Base-by-base conservation (phyloP, 2,797 vertebrate genomes). In the Melanotaenia boesemani region DNA sequence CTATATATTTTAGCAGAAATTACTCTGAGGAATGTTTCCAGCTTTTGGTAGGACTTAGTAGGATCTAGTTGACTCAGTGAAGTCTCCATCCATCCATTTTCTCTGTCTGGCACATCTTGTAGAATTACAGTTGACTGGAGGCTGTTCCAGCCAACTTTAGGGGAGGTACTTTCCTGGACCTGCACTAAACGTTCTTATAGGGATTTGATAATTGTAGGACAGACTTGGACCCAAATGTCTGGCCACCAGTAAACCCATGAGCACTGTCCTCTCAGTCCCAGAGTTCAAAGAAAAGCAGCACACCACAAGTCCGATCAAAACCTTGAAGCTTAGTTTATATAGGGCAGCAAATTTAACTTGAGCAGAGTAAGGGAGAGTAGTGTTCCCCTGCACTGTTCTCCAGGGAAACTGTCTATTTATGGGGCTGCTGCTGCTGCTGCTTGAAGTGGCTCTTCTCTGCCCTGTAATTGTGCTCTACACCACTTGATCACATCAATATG, bases 351-450 rank as follows among this genome's bases (percentile, higher is more conserved):
- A 78, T 90, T 86, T 90, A 88, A 91, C 77, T 88, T 79, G 78
- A 58, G 76, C 76, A 74, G 80, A 73, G 67, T 50, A 82, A 78
- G 84, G 74, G 85, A 83, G 80, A 81, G 68, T 22, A 82, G 68
- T 78, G 63, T 91, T 81, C 87, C 88, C 91, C 82, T 90, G 90
- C 86, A 81, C 81, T 78, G 79, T 81, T 92, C 94, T 93, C 93
- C 67, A 12, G 93, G 92, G 94, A 93, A 87, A 61, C 73, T 59
- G 37, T 80, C 93, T 95, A 95, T 95, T 94, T 95, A 78, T 93
- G 88, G 94, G 87, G 77, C 65, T 72, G 67, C 79, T 87, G 70
- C 85, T 90, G 73, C 83, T 78, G 72, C 85, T 90, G 82, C 87
- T 86, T 89, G 71, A 91, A 91, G 85, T 82, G 80, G 77, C 78